These are phyloP conservation scores for Aleiodes leptofemur DNA, from an alignment of 2,888 invertebrate genomes.

Conservation along the genomic window DNA sequence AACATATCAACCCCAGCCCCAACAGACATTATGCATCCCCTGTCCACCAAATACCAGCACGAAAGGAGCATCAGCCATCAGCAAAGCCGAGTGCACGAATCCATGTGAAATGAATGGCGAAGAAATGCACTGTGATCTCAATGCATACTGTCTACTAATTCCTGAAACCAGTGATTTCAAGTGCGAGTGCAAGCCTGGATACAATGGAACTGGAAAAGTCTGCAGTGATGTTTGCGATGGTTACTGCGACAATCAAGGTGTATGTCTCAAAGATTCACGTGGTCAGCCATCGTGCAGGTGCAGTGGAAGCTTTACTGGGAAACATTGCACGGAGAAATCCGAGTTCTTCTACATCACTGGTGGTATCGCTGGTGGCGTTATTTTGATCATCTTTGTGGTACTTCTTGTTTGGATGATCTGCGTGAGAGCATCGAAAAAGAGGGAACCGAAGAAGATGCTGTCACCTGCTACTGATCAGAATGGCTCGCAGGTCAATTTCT, in stretches of 20 bases:
- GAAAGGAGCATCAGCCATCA: conserved; percentile 85
- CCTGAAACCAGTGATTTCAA: conserved; percentile 90
- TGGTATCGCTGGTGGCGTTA: conserved; percentile 95
- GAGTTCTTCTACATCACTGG: conserved; percentile 97
- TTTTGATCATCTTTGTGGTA: conserved; percentile 93
- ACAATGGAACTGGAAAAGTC: conserved; percentile 89
- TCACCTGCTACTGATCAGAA: conserved; percentile 93
- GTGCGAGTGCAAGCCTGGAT: conserved; percentile 95
- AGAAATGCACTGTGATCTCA: conserved; percentile 90
- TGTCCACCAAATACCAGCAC: conserved; percentile 96
- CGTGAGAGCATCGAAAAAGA: conserved; percentile 91
- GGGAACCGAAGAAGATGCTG: conserved; percentile 93
- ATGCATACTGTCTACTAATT: conserved; percentile 90
- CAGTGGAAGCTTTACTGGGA: conserved; percentile 93
- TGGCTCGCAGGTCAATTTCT: conserved; percentile 96
- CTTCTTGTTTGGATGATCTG: conserved; percentile 98
- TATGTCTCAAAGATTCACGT: conserved; percentile 88
- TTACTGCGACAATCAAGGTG: conserved; percentile 93
- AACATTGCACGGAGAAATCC: conserved; percentile 92
- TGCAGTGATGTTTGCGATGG: conserved; percentile 90
- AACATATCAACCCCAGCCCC: conserved; percentile 91
- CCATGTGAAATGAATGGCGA: conserved; percentile 91
- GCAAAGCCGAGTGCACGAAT: conserved; percentile 90
- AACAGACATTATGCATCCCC: conserved; percentile 89
- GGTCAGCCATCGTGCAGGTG: conserved; percentile 93